A percentile compares a stretch with the other conserved stretches of the same genome.
These are phyloP conservation scores for Drosophila nr. medialis DNA, from an alignment of 2,888 invertebrate genomes.

Conservation along the genomic window DNA sequence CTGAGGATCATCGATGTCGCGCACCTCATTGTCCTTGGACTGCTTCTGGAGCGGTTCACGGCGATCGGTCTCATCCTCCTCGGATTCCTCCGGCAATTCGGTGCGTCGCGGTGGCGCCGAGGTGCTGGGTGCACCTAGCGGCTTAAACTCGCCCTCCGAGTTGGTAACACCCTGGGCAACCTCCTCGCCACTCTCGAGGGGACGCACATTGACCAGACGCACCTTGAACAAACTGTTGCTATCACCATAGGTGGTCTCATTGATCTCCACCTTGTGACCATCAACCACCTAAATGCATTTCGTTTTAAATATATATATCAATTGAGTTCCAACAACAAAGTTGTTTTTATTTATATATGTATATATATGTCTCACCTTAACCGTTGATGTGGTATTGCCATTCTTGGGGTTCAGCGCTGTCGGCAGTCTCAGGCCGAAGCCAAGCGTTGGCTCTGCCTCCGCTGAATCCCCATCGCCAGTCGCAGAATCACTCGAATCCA, in stretches of 20 bases:
- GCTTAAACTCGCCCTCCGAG: constrained; percentile 41
- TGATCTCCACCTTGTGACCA: constrained; percentile 86
- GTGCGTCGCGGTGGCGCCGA: constrained; percentile 47
- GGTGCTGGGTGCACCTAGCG: constrained; percentile 41
- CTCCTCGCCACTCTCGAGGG: constrained; percentile 83
- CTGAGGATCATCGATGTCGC: constrained; percentile 82
- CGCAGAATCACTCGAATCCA: constrained; percentile 46
- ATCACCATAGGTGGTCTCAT: constrained; percentile 86
- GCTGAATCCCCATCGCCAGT: constrained; percentile 29
- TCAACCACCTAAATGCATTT: constrained; percentile 85
- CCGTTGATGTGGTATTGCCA: constrained; percentile 84
- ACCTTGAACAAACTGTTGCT: constrained; percentile 84
- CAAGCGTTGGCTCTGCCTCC: constrained; percentile 41
- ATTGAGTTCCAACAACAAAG: not conserved
- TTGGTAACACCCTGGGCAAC: constrained; percentile 63
- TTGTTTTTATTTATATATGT: not conserved
- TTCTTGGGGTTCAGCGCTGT: constrained; percentile 68
- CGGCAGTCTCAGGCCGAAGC: constrained; percentile 52
- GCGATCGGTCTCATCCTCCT: constrained; percentile 70
- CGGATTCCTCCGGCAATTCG: constrained; percentile 58
- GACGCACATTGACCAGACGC: constrained; percentile 86
- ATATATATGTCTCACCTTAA: constrained; percentile 77
- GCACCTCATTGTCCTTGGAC: constrained; percentile 80
- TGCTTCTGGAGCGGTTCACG: constrained; percentile 76
- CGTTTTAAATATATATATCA: not conserved